Percentiles rank a stretch among this genome's conserved stretches.
Conservation (phyloP, 2,888 invertebrate species). For the Lampropteryx suffumata region DNA sequence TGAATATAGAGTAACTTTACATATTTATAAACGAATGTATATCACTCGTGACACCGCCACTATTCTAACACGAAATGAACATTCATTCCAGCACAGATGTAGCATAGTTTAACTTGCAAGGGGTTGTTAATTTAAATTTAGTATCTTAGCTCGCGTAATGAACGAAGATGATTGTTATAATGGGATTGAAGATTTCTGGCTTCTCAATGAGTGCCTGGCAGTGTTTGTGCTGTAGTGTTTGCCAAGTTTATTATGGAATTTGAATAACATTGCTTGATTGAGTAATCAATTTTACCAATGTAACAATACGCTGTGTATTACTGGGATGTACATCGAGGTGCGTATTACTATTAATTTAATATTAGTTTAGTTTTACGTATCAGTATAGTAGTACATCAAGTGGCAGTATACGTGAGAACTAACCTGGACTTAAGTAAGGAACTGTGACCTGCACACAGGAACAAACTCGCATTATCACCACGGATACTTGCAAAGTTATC, state of each 20-base stretch:
- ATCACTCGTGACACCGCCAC: conserved; percentile 40
- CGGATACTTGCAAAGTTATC: too few relatives aligned
- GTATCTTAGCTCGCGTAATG: conserved; percentile 77
- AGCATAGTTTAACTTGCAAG: conserved; percentile 76
- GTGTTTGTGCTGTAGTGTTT: conserved; percentile 31
- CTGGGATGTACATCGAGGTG: too few relatives aligned
- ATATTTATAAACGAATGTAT: conserved; percentile 4
- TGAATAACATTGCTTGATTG: conserved; percentile 14
- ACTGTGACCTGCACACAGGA: too few relatives aligned
- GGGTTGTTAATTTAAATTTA: conserved; percentile 82
- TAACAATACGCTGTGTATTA: not conserved
- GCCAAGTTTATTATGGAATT: conserved; percentile 36
- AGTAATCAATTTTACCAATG: conserved; percentile 14
- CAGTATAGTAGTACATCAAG: too few relatives aligned
- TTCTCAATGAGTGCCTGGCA: conserved; percentile 31
- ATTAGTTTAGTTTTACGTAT: too few relatives aligned
- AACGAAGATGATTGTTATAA: conserved; percentile 81
- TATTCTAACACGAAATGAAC: conserved; percentile 70
- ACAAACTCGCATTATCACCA: too few relatives aligned
- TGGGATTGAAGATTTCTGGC: conserved; percentile 67
- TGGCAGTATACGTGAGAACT: too few relatives aligned
- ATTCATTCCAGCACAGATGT: conserved; percentile 68
- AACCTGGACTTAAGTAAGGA: too few relatives aligned
- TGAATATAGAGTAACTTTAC: not conserved
- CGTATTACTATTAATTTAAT: too few relatives aligned